Base-by-base conservation (phyloP, 2,888 invertebrate genomes). In the Erebia ligea region DNA sequence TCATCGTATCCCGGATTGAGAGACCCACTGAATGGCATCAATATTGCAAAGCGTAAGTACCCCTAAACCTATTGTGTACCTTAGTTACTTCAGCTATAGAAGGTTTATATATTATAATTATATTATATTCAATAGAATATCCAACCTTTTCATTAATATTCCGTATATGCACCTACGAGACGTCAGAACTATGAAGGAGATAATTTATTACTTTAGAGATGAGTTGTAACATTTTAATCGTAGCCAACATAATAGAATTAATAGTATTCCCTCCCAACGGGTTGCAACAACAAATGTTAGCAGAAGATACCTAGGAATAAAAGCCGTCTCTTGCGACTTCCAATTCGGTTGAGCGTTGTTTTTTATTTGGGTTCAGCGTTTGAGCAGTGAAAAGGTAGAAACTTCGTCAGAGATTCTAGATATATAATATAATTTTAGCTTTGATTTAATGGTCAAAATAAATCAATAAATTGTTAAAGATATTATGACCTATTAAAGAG, bases 1-100 rank as follows among this genome's bases (percentile, higher is more conserved):
- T 96, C 0, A 90, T 98, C 1, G 96, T 97, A n/a, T 96, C 97
- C 0, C 92, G 93, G 72, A 87, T 96, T 50, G 88, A 89, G 9
- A 94, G 95, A 75, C 97, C 97, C 0, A 91, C 92, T 0, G 81
- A 84, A 0, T 95, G 95, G 94, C 95, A 96, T 82, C 84, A 90
- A 72, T 87, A 88, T 72, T 97, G 97, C 84, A 89, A 95, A 82
- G 94, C 93, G 95, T 97, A 91, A 94, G 95, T 94, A 52, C 5
- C 21, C 3, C 19, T 4, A 57, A 10, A 58, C 3, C 10, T 42
- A 21, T 52, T n/a, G 8, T n/a, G 15, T n/a, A n/a, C 8, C 50
- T 50, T n/a, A 15, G 48, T 1, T 5, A 50, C n/a, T 52, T 17
- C 17, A n/a, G n/a, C n/a, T n/a, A n/a, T n/a, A n/a, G n/a, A 17